Evolutionary conservation across 2,113 vertebrate genomes (phyloP).

Genomic region (Aythya baeri): DNA sequence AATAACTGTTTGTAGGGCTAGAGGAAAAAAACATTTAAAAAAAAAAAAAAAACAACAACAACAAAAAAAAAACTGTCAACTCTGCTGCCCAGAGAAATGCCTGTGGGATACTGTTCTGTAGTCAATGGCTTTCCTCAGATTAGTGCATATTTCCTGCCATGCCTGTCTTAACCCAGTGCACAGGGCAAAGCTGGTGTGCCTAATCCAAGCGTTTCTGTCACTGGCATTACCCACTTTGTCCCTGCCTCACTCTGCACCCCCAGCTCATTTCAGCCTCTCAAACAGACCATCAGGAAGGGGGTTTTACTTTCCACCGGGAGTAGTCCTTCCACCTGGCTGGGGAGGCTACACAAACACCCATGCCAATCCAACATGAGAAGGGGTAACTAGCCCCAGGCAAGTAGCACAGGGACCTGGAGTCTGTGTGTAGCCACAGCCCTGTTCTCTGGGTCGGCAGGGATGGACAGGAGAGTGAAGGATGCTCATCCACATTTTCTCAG

Average conservation of each 20-base stretch:
- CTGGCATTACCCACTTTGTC: not conserved
- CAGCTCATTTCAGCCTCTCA: not conserved
- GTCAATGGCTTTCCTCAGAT: not conserved
- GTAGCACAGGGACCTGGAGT: not conserved
- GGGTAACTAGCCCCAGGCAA: not conserved
- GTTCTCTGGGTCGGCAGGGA: not conserved
- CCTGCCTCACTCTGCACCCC: not conserved
- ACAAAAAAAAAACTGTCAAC: not conserved
- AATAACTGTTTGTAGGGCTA: not conserved
- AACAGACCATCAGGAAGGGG: not conserved
- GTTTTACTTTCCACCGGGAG: not conserved
- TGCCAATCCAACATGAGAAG: not conserved
- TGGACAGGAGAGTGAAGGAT: not conserved
- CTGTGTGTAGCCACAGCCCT: not conserved
- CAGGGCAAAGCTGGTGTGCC: not conserved
- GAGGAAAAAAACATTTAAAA: not conserved
- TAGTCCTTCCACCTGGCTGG: not conserved
- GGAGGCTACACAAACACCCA: not conserved
- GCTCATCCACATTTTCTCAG: not conserved
- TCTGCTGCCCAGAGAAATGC: not conserved
- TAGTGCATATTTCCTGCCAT: not conserved
- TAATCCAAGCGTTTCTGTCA: not conserved
- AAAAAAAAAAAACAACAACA: not conserved
- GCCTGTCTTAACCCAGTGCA: not conserved
- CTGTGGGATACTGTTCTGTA: not conserved